Base-by-base conservation (phyloP, 2,113 vertebrate species). In the Pseudonaja textilis region DNA sequence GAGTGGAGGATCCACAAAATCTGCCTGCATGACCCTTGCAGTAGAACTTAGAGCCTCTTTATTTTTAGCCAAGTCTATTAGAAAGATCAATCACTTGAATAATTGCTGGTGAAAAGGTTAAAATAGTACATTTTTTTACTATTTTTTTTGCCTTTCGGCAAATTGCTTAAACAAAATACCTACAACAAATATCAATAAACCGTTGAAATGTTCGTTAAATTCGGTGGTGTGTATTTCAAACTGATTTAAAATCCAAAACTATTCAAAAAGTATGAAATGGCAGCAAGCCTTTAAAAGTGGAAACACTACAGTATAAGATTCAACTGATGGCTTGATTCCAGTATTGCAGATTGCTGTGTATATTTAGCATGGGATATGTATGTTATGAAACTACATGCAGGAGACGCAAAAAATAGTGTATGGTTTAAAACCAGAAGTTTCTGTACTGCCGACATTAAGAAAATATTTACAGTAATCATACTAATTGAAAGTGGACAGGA, bases 131-230 rank as follows among this genome's bases (percentile, higher is more conserved):
- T 56, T 89, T 39, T 85, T 8, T 61, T 0, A 91, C 25, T 5
- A 3, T 0, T 93, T 85, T 88, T 81, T 94, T 93, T 10, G 25
- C 25, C 92, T 92, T 89, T 90, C 11, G 91, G 91, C 88, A 91
- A 85, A 89, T 56, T 89, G 88, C 29, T 29, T 85, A 34, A 54
- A 0, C 29, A 54, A 64, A 50, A 39, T 54, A 7, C 16, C 23
- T n/a, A 54, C 52, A 29, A 5, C 20, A 87, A 8, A 59, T 61
- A 14, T 87, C 22, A 47, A 22, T 2, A 26, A 47, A 85, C 29
- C 5, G 64, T 22, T 4, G 9, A n/a, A 74, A 34, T 12, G 1
- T 59, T 50, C 16, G 26, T 18, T 26, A 4, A 16, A 2, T 91
- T 91, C 11, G 11, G 29, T 47, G 16, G 42, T 2, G 5, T 25